Conservation (phyloP, 1,140 invertebrate species). For the Melanaphis sacchari region DNA sequence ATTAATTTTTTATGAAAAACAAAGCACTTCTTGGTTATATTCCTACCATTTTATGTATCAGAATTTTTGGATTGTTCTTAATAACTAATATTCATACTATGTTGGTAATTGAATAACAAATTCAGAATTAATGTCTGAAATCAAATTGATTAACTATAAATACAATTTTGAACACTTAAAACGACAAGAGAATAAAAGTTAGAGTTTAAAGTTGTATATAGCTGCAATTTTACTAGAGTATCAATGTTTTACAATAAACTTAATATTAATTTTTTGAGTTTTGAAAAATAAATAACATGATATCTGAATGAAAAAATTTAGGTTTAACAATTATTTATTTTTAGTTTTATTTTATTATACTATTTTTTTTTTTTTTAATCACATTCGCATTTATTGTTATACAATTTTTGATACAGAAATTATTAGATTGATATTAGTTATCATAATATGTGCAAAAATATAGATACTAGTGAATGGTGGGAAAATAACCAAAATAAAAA, state of each 20-base stretch:
- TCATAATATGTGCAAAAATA: background rate
- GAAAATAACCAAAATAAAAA: background rate
- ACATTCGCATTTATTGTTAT: background rate
- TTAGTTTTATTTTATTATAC: background rate
- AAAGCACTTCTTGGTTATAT: background rate
- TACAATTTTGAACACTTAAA: background rate
- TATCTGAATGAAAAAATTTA: background rate
- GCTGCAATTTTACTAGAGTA: no score
- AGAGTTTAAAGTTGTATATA: no score
- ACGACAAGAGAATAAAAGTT: background rate
- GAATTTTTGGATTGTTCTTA: background rate
- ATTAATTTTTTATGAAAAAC: background rate
- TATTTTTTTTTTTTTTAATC: background rate
- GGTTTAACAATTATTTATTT: background rate
- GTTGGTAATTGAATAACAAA: background rate
- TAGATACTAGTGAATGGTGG: background rate
- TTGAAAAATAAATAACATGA: no score
- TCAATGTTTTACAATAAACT: no score
- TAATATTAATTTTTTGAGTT: no score
- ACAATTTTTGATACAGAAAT: background rate
- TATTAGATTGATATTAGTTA: background rate
- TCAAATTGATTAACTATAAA: background rate
- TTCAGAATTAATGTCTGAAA: background rate
- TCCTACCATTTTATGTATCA: background rate
- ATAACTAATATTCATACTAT: background rate